Evolutionary conservation across 2,113 vertebrate species (phyloP).

Genomic region (Orientallactaga bullata): DNA sequence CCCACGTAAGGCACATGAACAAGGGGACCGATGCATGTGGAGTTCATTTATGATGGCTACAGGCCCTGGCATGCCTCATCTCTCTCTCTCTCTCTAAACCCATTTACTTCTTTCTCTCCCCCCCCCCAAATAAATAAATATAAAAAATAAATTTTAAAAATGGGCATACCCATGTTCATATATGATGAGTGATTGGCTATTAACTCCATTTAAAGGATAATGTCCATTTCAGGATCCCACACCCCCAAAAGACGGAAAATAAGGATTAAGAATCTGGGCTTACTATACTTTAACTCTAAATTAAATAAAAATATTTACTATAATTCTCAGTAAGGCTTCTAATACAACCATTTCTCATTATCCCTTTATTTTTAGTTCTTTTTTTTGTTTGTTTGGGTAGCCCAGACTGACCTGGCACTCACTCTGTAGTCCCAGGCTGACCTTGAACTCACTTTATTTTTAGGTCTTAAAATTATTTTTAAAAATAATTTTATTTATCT

Average conservation of each 20-base stretch:
- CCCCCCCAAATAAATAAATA: too few species aligned
- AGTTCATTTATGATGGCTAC: too few species aligned
- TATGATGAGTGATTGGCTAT: neutral
- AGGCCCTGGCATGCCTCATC: too few species aligned
- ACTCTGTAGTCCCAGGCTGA: too few species aligned
- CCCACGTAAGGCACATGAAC: too few species aligned
- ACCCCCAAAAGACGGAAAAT: neutral
- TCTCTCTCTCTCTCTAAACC: too few species aligned
- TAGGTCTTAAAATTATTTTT: too few species aligned
- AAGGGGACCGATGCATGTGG: too few species aligned
- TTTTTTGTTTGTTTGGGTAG: neutral
- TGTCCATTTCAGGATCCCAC: neutral
- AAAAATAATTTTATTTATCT: too few species aligned
- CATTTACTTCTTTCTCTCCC: too few species aligned
- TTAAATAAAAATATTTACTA: conserved; percentile 19
- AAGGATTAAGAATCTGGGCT: neutral
- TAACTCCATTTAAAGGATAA: neutral
- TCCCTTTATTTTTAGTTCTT: neutral
- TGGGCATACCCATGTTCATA: neutral
- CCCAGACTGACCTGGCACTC: too few species aligned
- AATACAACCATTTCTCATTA: neutral
- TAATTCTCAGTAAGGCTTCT: conserved; percentile 8
- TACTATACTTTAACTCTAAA: neutral
- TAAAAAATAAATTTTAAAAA: neutral
- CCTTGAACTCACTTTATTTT: too few species aligned